Evolutionary conservation across 2,888 invertebrate species (phyloP).

Genomic region (Ennomos quercinarius): DNA sequence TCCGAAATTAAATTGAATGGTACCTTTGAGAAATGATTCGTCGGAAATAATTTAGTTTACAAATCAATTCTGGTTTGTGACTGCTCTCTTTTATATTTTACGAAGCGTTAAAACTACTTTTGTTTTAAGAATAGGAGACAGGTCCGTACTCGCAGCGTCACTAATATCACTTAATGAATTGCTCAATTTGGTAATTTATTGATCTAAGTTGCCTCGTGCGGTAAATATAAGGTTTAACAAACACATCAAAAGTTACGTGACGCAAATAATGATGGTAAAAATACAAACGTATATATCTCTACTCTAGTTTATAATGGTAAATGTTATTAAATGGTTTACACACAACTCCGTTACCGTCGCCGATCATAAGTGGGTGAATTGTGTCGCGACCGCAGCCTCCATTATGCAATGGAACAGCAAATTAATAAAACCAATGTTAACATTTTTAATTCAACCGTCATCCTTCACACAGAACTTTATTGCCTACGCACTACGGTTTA

Average conservation of each 20-base stretch:
- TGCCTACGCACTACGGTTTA: constrained; percentile 59
- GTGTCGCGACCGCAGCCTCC: constrained; percentile 51
- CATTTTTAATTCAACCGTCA: constrained; percentile 48
- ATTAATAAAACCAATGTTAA: constrained; percentile 51
- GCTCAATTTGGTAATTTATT: too few species aligned
- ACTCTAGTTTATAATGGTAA: constrained; percentile 39
- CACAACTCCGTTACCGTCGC: constrained; percentile 48
- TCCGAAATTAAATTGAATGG: constrained; percentile 40
- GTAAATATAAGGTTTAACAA: constrained; percentile 1
- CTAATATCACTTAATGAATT: too few species aligned
- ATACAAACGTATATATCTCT: constrained; percentile 18
- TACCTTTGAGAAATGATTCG: constrained; percentile 35
- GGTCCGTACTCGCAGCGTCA: too few species aligned
- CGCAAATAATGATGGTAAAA: background rate
- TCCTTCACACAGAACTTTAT: constrained; percentile 53
- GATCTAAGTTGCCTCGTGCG: background rate
- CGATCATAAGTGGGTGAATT: constrained; percentile 55
- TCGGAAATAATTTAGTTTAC: constrained; percentile 33
- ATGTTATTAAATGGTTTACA: constrained; percentile 44
- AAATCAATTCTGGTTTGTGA: constrained; percentile 19
- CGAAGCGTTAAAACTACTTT: too few species aligned
- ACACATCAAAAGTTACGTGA: constrained; percentile 7
- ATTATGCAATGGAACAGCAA: constrained; percentile 65
- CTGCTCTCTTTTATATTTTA: too few species aligned
- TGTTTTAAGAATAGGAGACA: too few species aligned